Base-by-base conservation (phyloP, 2,888 invertebrate genomes). In the Drosophila peninsularis region DNA sequence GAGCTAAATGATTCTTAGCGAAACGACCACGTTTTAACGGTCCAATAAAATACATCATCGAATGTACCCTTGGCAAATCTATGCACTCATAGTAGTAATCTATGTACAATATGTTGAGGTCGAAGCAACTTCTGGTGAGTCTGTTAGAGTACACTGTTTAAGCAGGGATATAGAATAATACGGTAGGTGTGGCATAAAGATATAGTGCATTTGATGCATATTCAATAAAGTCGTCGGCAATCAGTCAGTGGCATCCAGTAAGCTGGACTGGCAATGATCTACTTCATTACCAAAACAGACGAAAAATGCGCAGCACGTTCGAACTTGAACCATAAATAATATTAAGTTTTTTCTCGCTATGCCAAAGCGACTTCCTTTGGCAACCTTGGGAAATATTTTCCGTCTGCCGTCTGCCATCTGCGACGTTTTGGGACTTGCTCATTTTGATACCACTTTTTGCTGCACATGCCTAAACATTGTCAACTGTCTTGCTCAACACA, bases 401-500 rank as follows among this genome's bases (percentile, higher is more conserved):
- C 54, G 81, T 67, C 65, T 52, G 30, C 10, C 2, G 30, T 30
- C 30, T 10, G 30, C 9, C 0, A 10, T n/a, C 36, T 34, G 55
- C 66, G 71, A 73, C 87, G 77, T 79, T 82, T 77, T 79, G 79
- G 76, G 77, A 67, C 71, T 63, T 71, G 70, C 67, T 73, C 74
- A 75, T 78, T 78, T 83, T 65, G 62, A 68, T 68, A 53, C 24
- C 41, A 53, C 52, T 76, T 83, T 79, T 80, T 83, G 62, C 63
- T 63, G 62, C 61, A 71, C 62, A 78, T 74, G 68, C 56, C 71
- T 76, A 78, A 88, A 78, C 83, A 86, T 88, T 91, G 91, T 91
- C 90, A 90, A 91, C 90, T 89, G 91, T 90, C 90, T 81, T 90
- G 80, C 84, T 89, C 87, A 92, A 91, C 92, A 91, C 90, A 91